phyloP scores from a whole-genome alignment of 2,888 invertebrate genomes.

The Dinocampus coccinellae region DNA sequence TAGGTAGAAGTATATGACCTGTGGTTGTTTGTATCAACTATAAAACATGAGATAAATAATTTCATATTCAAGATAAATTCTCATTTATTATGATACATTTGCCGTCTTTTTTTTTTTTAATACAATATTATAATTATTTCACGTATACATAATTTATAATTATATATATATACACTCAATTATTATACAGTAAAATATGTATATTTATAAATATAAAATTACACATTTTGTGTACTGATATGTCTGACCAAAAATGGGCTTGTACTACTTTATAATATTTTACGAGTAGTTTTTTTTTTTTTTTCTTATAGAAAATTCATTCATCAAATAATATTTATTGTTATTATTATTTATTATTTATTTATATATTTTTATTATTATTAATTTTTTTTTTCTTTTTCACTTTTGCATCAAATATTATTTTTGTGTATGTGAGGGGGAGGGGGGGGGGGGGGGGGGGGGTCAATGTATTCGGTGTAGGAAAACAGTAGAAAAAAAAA shows the following conservation, averaged over 20 bases:
- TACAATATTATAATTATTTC: constrained; percentile 14
- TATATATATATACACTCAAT: neutral
- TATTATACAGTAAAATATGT: neutral
- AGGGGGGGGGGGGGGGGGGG: neutral
- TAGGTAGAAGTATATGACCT: constrained; percentile 28
- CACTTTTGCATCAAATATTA: neutral
- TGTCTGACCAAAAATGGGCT: neutral
- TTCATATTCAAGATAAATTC: neutral
- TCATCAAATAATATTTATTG: too few relatives aligned
- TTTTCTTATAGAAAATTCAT: neutral
- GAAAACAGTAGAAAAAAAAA: constrained; percentile 15
- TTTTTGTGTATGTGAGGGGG: too few relatives aligned
- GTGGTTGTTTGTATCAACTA: neutral
- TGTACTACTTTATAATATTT: neutral
- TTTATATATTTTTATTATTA: too few relatives aligned
- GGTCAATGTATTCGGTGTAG: neutral
- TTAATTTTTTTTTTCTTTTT: neutral
- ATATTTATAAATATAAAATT: neutral
- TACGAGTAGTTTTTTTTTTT: neutral
- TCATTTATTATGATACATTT: neutral
- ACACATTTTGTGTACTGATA: neutral
- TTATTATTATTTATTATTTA: too few relatives aligned
- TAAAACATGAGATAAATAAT: constrained; percentile 15
- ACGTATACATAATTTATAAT: neutral
- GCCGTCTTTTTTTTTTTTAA: too few relatives aligned